Conservation (phyloP, 2,888 invertebrate genomes). For the Dromius quadrimaculatus region DNA sequence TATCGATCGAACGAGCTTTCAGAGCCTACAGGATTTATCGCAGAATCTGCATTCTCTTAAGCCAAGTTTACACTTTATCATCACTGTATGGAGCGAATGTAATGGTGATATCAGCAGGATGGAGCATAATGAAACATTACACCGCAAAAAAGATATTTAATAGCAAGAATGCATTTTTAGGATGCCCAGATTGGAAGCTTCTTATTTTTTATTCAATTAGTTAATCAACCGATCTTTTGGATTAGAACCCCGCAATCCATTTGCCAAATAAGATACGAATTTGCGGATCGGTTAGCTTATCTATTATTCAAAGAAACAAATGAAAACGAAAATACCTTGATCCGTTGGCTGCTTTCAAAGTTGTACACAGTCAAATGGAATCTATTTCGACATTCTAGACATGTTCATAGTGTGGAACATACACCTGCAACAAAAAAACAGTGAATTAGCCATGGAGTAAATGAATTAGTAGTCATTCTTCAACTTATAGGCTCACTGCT, state of each 20-base stretch:
- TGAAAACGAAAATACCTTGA: not conserved
- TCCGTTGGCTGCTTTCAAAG: not conserved
- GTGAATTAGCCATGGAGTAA: not conserved
- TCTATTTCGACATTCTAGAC: conserved; percentile 46
- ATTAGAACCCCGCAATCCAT: not conserved
- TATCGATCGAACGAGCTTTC: conserved; percentile 28
- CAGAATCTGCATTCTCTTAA: conserved; percentile 37
- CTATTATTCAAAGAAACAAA: not conserved
- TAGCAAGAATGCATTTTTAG: not conserved
- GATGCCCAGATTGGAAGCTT: not conserved
- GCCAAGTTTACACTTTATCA: conserved; percentile 37
- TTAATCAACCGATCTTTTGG: not conserved
- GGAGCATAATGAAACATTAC: not conserved
- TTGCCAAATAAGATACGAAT: no score
- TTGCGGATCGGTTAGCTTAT: no score
- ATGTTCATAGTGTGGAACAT: conserved; percentile 31
- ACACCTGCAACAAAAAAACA: not conserved
- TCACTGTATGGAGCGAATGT: not conserved
- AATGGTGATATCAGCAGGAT: not conserved
- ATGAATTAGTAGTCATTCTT: no score
- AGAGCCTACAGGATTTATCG: conserved; percentile 32
- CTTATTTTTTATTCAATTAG: not conserved
- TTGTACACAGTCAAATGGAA: not conserved
- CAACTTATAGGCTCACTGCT: no score
- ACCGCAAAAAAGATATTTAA: not conserved